Conservation (phyloP, 2,113 vertebrate species). For the Triplophysa rosa region DNA sequence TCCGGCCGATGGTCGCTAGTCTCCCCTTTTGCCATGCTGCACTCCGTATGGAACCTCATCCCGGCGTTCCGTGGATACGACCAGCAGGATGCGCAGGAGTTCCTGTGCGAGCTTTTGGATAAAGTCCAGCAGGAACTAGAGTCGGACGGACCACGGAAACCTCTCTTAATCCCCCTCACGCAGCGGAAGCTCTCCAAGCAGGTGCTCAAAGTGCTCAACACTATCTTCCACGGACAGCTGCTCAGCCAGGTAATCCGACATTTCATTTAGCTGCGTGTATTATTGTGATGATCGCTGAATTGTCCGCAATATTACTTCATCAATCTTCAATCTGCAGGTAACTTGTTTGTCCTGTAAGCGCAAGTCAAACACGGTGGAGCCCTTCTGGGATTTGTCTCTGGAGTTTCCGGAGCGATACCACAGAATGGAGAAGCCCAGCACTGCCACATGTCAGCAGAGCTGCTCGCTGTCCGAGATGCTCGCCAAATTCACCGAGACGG, state of each 20-base stretch:
- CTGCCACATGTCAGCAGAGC: constrained; percentile 78
- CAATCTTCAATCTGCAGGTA: constrained; percentile 73
- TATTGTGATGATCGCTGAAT: too few species aligned
- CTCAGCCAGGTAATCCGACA: constrained; percentile 89
- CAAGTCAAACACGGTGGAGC: constrained; percentile 97
- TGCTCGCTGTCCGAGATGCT: constrained; percentile 97
- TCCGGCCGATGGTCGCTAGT: constrained; percentile 96
- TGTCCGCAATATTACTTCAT: too few species aligned
- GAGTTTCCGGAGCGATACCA: constrained; percentile 98
- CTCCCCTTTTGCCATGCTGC: constrained; percentile 97
- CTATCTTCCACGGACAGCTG: constrained; percentile 98
- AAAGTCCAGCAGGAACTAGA: constrained; percentile 98
- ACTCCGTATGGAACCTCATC: constrained; percentile 98
- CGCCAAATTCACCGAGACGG: constrained; percentile 98
- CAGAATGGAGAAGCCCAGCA: constrained; percentile 80
- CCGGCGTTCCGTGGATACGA: constrained; percentile 94
- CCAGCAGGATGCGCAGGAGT: constrained; percentile 99
- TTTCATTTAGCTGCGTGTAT: too few species aligned
- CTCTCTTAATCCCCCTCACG: constrained; percentile 94
- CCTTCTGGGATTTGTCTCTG: constrained; percentile 97
- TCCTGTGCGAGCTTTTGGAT: constrained; percentile 94
- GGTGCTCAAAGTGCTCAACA: constrained; percentile 98
- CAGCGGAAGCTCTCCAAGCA: constrained; percentile 97
- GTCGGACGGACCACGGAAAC: constrained; percentile 84
- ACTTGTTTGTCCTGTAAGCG: constrained; percentile 96